These are phyloP conservation scores for Gastrophryne carolinensis DNA, from an alignment of 2,797 vertebrate genomes.

Conservation along the genomic window DNA sequence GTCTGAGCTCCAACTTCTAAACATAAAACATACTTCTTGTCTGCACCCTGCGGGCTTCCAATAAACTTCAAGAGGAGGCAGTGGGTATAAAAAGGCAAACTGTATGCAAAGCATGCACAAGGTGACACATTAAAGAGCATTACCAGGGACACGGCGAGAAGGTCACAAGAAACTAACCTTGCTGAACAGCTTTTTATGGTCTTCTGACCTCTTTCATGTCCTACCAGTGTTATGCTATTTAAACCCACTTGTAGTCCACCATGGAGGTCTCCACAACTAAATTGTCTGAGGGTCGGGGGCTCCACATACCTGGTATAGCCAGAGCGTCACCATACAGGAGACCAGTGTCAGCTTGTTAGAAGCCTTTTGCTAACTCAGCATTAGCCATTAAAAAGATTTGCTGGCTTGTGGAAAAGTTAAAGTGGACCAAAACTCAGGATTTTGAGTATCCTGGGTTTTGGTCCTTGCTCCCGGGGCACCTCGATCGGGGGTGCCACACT, in stretches of 20 bases:
- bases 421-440: no score
- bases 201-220: neutral
- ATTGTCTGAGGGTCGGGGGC: no score
- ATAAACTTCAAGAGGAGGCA: neutral
- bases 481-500: no score
- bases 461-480: no score
- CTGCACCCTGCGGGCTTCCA: conserved; percentile 1
- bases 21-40: conserved; percentile 26
- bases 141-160: conserved; percentile 21
- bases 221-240: neutral
- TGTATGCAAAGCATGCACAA: conserved; percentile 21
- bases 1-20: conserved; percentile 7
- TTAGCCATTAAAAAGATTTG: no score
- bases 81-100: conserved; percentile 28
- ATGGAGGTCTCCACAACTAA: neutral
- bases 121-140: conserved; percentile 28
- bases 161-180: conserved; percentile 9
- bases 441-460: no score
- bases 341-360: no score
- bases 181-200: neutral
- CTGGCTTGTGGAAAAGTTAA: no score
- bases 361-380: no score
- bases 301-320: no score
- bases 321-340: neutral
- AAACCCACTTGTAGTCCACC: neutral